These are phyloP conservation scores for Clusia tigrina DNA, from an alignment of 2,888 invertebrate genomes.

Conservation along the genomic window DNA sequence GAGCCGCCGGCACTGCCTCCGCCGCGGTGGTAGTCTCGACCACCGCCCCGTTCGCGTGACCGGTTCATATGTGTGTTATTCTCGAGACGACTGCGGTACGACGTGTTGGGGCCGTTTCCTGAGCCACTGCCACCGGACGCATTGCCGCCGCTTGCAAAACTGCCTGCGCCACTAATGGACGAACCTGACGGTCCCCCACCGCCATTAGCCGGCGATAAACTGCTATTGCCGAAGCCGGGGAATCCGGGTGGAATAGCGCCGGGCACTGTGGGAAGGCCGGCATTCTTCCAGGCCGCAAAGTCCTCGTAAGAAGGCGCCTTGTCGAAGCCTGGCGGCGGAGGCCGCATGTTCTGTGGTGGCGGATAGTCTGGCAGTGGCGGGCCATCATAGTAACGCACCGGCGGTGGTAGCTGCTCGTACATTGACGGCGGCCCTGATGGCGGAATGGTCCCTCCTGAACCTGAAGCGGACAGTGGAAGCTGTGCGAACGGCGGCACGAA, in stretches of 20 bases:
- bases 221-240: conserved; percentile 34
- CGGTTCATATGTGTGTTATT: conserved; percentile 46
- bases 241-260: conserved; percentile 53
- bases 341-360: conserved; percentile 65
- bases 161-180: conserved; percentile 35
- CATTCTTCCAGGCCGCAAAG: conserved; percentile 59
- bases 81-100: conserved; percentile 52
- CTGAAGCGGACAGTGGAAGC: conserved; percentile 75
- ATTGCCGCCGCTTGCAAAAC: conserved; percentile 38
- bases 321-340: conserved; percentile 67
- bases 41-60: conserved; percentile 57
- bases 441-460: conserved; percentile 64
- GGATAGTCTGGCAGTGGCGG: conserved; percentile 81
- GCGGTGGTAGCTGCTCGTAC: conserved; percentile 75
- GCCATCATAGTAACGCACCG: conserved; percentile 83
- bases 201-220: conserved; percentile 37
- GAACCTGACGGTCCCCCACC: conserved; percentile 40
- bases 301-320: conserved; percentile 82
- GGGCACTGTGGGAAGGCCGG: conserved; percentile 56
- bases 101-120: conserved; percentile 44
- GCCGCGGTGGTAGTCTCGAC: conserved; percentile 50
- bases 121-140: conserved; percentile 38
- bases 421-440: conserved; percentile 55
- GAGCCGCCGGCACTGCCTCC: conserved; percentile 34
- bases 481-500: conserved; percentile 77